Percentiles rank a stretch among this genome's conserved stretches.
Evolutionary conservation across 2,888 invertebrate genomes (phyloP).

Genomic region (Drosophila formosana): DNA sequence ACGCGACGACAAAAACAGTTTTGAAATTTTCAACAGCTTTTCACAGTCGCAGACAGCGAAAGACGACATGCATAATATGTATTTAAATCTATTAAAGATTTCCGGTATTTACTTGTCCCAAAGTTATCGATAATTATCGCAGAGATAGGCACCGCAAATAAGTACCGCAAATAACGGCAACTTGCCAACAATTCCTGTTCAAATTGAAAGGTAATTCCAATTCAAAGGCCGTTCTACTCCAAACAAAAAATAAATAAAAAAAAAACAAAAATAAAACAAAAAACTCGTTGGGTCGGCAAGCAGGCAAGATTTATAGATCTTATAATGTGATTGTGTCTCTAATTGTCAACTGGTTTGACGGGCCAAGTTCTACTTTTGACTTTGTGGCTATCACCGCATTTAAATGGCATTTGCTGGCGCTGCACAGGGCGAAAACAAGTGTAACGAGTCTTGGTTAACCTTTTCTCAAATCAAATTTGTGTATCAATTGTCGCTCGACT

Average conservation of each 20-base stretch:
- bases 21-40: constrained; percentile 34
- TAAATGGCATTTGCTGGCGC: constrained; percentile 27
- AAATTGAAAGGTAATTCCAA: constrained; percentile 7
- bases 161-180: constrained; percentile 1
- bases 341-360: constrained; percentile 75
- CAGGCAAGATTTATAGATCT: constrained; percentile 13
- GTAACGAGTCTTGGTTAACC: constrained; percentile 1
- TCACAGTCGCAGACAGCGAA: constrained; percentile 3
- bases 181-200: constrained; percentile 4
- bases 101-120: constrained; percentile 37
- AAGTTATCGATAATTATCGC: constrained; percentile 12
- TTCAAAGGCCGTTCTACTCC: constrained; percentile 24
- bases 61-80: constrained; percentile 12
- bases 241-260: constrained; percentile 3
- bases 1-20: background rate
- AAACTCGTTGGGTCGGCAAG: constrained; percentile 41
- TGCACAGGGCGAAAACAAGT: constrained; percentile 7
- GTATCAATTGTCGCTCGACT: background rate
- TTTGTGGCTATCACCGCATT: constrained; percentile 31
- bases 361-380: constrained; percentile 58
- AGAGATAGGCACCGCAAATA: background rate
- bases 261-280: background rate
- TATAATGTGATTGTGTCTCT: constrained; percentile 57
- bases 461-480: background rate
- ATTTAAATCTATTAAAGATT: constrained; percentile 36